Conservation (phyloP, 2,888 invertebrate species). For the Oxystoma pomonae region DNA sequence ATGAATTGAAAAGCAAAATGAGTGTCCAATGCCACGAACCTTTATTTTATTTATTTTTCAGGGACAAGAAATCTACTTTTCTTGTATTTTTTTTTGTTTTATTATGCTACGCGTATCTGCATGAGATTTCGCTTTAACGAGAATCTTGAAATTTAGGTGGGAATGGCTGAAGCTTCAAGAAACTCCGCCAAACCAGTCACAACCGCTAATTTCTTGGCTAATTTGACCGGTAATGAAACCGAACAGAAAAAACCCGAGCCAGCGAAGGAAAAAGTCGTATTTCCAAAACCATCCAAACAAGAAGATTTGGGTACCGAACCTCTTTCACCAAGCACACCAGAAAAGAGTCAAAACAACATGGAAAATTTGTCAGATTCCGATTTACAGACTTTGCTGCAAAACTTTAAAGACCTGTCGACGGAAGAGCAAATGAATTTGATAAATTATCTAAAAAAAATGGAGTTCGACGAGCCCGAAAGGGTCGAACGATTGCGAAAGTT, state of each 20-base stretch:
- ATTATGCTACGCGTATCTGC: too few relatives aligned
- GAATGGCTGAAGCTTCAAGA: constrained; percentile 61
- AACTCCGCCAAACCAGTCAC: constrained; percentile 50
- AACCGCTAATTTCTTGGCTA: constrained; percentile 50
- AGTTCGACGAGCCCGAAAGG: constrained; percentile 70
- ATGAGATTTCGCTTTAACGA: too few relatives aligned
- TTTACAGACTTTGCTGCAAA: constrained; percentile 72
- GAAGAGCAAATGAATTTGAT: constrained; percentile 82
- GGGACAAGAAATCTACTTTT: too few relatives aligned
- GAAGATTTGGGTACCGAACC: not conserved
- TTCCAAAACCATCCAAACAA: constrained; percentile 14
- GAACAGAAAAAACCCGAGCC: not conserved
- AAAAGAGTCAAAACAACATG: constrained; percentile 46
- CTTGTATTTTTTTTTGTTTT: too few relatives aligned
- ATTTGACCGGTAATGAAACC: constrained; percentile 25
- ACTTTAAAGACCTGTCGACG: constrained; percentile 73
- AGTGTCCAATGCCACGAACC: too few relatives aligned
- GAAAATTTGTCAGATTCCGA: constrained; percentile 77
- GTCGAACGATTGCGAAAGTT: constrained; percentile 74
- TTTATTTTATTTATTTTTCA: too few relatives aligned
- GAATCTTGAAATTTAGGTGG: constrained; percentile 53
- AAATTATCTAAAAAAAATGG: constrained; percentile 75
- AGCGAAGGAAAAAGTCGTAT: constrained; percentile 13
- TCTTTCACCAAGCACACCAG: constrained; percentile 22
- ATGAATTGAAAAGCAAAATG: too few relatives aligned